Evolutionary conservation across 2,113 vertebrate genomes (phyloP), one percentile per base, ranked within the genome.

Genomic region (Ictalurus furcatus): DNA sequence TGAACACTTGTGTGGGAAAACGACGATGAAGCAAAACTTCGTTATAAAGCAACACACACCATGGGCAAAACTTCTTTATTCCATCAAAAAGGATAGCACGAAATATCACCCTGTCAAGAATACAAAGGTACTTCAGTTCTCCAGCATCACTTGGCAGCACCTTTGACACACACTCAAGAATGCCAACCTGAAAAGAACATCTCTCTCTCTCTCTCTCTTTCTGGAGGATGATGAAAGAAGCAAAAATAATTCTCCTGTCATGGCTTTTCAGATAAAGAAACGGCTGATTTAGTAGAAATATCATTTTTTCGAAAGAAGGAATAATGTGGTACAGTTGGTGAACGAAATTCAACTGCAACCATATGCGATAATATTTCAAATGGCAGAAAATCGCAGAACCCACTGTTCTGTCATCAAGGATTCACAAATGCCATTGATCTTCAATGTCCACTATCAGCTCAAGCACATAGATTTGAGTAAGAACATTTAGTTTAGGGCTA

Each of bases 111-210:
- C 84, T 89, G 48, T 86, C 84, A 71, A 85, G 84, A 89, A 81
- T 28, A 89, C 88, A 85, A 89, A 85, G 88, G 84, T 81, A 84
- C 88, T 65, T 89, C 76, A 86, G 88, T 89, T 85, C 84, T 89
- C 34, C 84, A 86, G 34, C 76, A 89, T 80, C 73, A 80, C 61
- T 67, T 85, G 88, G 73, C 88, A 69, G 59, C 44, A 69, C 59
- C 85, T 79, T 80, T 85, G 84, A 89, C 84, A 89, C 44, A 80
- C 63, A 34, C 83, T 85, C 83, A 85, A 89, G 48, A 89, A 85
- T 89, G 73, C 88, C 88, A 89, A 44, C 63, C 44, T 58, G n/a
- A 58, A 17, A 52, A 80, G 88, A 89, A 89, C 61, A 79, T 89
- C 88, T 89, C 71, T 89, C 40, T 88, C 48, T 52, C 88, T 89